Evolutionary conservation across 2,113 vertebrate genomes (phyloP), one percentile per base, ranked within the genome.

Genomic region (Myanophis thanlyinensis): DNA sequence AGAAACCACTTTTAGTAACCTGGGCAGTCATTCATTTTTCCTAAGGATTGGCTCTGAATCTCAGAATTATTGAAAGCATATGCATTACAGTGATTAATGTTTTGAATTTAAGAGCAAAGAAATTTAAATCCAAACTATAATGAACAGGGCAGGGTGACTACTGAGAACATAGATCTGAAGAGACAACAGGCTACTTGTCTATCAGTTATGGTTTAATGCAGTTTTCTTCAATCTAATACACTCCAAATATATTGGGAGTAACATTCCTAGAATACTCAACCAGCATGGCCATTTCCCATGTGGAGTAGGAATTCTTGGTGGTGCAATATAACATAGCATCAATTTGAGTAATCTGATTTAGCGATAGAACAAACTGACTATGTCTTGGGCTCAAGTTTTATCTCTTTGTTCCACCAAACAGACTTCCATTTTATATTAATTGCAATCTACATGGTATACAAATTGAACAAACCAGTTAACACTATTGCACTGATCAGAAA

Each of bases 21-120:
- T 46, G 5, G 4, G 8, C 10, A 46, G 52, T 85, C 22, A 49
- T 92, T 91, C 47, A 54, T 91, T 52, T 93, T 52, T 56, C 13
- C 46, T 90, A 47, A 89, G 91, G 91, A 20, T 94, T 40, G 8
- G 48, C 4, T 85, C n/a, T 35, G 85, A 90, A 93, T 90, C 92
- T 90, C 44, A 93, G 13, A 94, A 87, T 80, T 53, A 88, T 92
- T 80, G 46, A 94, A 93, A n/a, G 48, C 27, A 44, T 92, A 87
- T 93, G 73, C 40, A 90, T 67, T 91, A 87, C 93, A 89, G 80
- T 73, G 93, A 92, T 94, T 92, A 95, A 96, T 94, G 87, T 18
- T 85, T 7, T 5, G 92, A 85, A 94, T 87, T 84, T 92, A 93
- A 94, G 86, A 94, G 25, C 40, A 40, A 93, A 87, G 62, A 86